Evolutionary conservation across 35 echinoderm and acorn worm species (phyloP), one percentile per base, ranked within the genome.

Genomic region (Ophioderma brevispina): DNA sequence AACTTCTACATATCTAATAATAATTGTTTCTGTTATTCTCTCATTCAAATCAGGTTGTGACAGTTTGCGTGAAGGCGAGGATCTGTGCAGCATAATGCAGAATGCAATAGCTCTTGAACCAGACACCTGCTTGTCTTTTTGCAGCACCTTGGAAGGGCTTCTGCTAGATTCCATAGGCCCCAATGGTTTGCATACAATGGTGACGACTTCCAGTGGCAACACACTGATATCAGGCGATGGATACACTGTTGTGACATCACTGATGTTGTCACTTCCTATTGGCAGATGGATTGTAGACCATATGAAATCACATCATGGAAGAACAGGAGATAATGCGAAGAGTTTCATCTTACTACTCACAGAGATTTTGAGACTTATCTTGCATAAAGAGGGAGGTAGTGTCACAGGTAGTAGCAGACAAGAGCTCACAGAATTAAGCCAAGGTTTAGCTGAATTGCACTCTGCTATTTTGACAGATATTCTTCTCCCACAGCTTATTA

Each of bases 151-250:
- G 18, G 83, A 85, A 37, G 31, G 32, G 32, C 83, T 85, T 32
- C 33, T 85, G 1, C 43, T 37, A 36, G 52, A 63, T 14, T 85
- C 83, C 18, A 14, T 85, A 8, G 83, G 83, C 11, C 83, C 83
- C 83, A 85, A 85, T 70, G 83, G 46, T 31, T 59, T 85, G 31
- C 52, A 85, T 37, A 70, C 83, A 19, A 85, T 85, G 83, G 15
- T 85, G 49, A 85, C 83, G 13, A 37, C 83, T 33, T 37, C 83
- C 2, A n/a, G 32, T 14, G 37, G 37, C 35, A 85, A 21, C 17
- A 59, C 63, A 31, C 49, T 85, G 50, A 85, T 85, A 64, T 64
- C 83, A 59, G 83, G 83, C 1, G 83, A 85, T 36, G 83, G 55
- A 14, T 36, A 64, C 83, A 85, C 83, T 37, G 32, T 85, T 37